Percentiles rank a stretch among this genome's conserved stretches.
Conservation (phyloP, 2,113 vertebrate species). For the Mus musculus region DNA sequence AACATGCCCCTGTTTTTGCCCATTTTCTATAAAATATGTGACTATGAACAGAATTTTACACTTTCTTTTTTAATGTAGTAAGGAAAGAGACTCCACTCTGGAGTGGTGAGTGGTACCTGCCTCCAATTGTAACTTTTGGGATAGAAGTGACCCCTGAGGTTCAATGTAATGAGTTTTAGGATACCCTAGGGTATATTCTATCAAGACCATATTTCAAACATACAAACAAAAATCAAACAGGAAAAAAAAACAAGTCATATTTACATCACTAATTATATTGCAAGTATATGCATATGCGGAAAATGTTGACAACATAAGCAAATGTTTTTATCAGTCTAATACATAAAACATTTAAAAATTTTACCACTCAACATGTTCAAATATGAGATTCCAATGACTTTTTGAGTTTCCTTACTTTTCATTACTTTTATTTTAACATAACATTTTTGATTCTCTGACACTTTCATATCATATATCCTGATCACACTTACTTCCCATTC, state of each 20-base stretch:
- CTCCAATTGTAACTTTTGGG: neutral
- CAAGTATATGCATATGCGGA: neutral
- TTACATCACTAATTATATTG: fast-evolving
- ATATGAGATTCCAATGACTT: neutral
- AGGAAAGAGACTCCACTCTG: neutral
- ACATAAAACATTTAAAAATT: neutral
- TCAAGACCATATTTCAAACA: neutral
- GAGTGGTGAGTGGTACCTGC: too few relatives aligned
- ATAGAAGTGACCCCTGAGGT: too few relatives aligned
- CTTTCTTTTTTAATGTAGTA: neutral
- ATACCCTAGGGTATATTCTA: too few relatives aligned
- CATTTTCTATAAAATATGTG: neutral
- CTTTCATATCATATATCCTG: neutral
- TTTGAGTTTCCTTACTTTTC: neutral
- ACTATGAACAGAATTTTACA: neutral
- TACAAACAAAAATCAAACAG: neutral
- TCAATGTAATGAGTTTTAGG: neutral
- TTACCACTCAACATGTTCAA: neutral
- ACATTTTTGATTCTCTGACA: neutral
- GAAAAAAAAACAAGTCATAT: neutral
- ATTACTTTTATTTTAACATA: neutral
- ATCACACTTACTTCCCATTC: neutral
- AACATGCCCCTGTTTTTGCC: neutral
- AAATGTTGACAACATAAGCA: neutral
- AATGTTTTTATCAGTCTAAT: neutral